phyloP scores from a whole-genome alignment of 2,797 vertebrate genomes.

The Ctenopoma kingsleyae region DNA sequence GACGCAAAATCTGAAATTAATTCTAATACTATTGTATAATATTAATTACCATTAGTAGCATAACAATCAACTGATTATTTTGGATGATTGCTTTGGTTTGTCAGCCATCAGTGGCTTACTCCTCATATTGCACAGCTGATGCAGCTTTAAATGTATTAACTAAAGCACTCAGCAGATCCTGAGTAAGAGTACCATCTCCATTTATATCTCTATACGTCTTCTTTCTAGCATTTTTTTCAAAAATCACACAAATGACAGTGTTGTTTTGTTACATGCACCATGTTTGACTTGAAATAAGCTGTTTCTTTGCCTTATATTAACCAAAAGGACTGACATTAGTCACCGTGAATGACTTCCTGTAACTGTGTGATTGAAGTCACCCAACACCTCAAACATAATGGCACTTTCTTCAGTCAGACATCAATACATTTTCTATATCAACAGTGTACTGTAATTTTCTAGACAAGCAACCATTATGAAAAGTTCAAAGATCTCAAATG shows the following conservation, averaged over 20 bases:
- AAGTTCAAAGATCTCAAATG: constrained; percentile 26
- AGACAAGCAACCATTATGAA: constrained; percentile 16
- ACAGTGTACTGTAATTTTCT: constrained; percentile 18
- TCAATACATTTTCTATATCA: constrained; percentile 1
- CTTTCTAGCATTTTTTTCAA: not conserved
- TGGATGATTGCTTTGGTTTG: not conserved
- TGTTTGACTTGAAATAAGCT: not conserved
- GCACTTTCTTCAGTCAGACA: not conserved
- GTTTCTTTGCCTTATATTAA: not conserved
- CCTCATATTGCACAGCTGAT: too few species aligned
- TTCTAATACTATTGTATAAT: too few species aligned
- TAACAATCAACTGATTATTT: too few species aligned
- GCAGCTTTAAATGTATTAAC: not conserved
- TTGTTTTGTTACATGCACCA: not conserved
- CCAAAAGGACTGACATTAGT: constrained; percentile 1
- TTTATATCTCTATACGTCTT: not conserved
- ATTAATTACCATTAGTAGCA: too few species aligned
- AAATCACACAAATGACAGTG: not conserved
- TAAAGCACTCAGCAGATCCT: not conserved
- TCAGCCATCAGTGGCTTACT: too few species aligned
- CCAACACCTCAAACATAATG: not conserved
- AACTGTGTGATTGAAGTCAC: not conserved
- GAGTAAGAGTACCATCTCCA: too few species aligned
- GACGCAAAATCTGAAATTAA: too few species aligned
- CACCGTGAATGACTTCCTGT: constrained; percentile 1